Evolutionary conservation across 2,888 invertebrate genomes (phyloP), one percentile per base, ranked within the genome.

Genomic region (Eutolmus rufibarbis): DNA sequence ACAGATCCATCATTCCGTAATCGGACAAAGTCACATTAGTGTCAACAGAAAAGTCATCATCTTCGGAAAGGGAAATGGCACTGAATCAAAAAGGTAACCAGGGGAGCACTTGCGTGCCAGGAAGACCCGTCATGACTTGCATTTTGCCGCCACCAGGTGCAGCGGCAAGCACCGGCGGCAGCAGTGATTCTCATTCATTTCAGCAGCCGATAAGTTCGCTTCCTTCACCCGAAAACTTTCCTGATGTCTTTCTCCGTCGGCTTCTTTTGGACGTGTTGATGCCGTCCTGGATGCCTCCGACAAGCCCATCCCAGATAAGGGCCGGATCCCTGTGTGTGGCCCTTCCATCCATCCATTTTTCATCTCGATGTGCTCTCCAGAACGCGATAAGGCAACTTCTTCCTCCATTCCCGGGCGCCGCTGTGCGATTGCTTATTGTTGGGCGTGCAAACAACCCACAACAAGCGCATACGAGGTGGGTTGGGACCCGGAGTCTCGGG

Each of bases 381-480:
- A 87, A 86, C 81, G 87, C 86, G 87, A 88, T 88, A 88, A 88
- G 87, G 82, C 88, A 87, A 82, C 86, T 86, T 86, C 56, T 56
- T 78, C 76, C 78, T 16, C 9, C 34, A 37, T 74, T 16, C 34
- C 28, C 46, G 14, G 46, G 46, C 57, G 79, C 28, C 28, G 78
- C 37, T 79, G 84, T 87, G 57, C 84, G 84, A 87, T 87, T 74
- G 84, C 82, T 88, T 86, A 86, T 88, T 88, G 88, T 86, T 86
- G 74, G 86, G 78, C 86, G 85, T 74, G 79, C 87, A 88, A 87
- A 77, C 84, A 87, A 87, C 79, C 82, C 57, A 56, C 40, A 79
- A 79, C 46, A 40, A 46, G 43, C 46, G 46, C 79, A 79, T 46
- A 40, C 8, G 43, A 31, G 79, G 28, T 46, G 79, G 79, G 46